These are phyloP conservation scores for Acrossocheilus fasciatus DNA, from an alignment of 2,797 vertebrate genomes.

Conservation along the genomic window DNA sequence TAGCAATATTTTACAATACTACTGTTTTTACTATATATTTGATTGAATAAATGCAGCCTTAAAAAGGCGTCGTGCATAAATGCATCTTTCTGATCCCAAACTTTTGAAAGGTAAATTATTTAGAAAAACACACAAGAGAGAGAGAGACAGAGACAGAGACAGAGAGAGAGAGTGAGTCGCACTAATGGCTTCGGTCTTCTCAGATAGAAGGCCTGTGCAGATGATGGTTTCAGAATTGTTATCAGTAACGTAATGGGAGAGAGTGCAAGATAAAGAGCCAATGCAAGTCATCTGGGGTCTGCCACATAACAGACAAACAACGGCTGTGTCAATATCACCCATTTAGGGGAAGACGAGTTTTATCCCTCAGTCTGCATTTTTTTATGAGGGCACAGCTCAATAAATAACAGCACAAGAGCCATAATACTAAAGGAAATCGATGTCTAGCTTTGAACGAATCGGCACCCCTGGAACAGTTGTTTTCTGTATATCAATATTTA, in stretches of 20 bases:
- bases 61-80: not conserved
- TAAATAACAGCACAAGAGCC: slow-evolving; percentile 27
- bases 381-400: slow-evolving; percentile 4
- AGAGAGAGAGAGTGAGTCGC: slow-evolving; percentile 32
- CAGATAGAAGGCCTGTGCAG: slow-evolving; percentile 26
- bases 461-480: slow-evolving; percentile 64
- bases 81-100: not conserved
- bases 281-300: slow-evolving; percentile 35
- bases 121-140: slow-evolving; percentile 19
- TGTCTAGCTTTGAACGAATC: slow-evolving; percentile 67
- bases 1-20: not conserved
- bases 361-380: slow-evolving; percentile 16
- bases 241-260: slow-evolving; percentile 41
- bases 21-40: not conserved
- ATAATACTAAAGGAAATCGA: slow-evolving; percentile 68
- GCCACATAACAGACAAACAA: slow-evolving; percentile 44
- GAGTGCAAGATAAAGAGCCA: slow-evolving; percentile 37
- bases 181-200: slow-evolving; percentile 10
- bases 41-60: not conserved
- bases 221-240: slow-evolving; percentile 41
- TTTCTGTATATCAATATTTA: slow-evolving; percentile 67
- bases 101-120: not conserved
- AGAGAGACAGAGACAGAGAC: slow-evolving; percentile 9
- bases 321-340: slow-evolving; percentile 21
- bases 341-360: slow-evolving; percentile 26